phyloP scores from a whole-genome alignment of 2,797 vertebrate genomes.

The Coluber constrictor region DNA sequence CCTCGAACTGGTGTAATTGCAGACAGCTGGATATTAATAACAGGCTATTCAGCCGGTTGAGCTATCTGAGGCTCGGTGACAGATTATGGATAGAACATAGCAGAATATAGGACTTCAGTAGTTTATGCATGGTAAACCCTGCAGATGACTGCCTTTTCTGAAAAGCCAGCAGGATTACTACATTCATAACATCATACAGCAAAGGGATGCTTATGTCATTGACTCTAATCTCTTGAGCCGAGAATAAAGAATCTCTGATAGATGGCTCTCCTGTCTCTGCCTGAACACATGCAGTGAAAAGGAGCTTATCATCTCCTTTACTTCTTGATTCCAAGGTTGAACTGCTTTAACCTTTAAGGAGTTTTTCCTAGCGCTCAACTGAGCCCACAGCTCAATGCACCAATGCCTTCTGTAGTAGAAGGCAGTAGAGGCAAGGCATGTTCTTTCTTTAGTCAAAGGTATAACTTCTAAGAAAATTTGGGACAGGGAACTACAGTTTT shows the following conservation, averaged over 20 bases:
- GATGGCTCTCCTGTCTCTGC: not conserved
- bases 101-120: not conserved
- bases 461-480: not conserved
- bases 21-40: no score
- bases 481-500: not conserved
- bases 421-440: not conserved
- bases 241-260: not conserved
- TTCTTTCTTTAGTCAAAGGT: not conserved
- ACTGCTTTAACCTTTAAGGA: not conserved
- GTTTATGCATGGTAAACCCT: not conserved
- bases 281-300: not conserved
- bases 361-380: not conserved
- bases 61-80: no score
- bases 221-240: not conserved
- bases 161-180: not conserved
- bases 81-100: not conserved
- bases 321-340: not conserved
- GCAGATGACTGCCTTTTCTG: not conserved
- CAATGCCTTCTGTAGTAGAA: not conserved
- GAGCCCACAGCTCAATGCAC: not conserved
- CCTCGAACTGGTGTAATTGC: no score
- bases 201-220: not conserved
- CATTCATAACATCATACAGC: not conserved
- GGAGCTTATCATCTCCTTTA: not conserved
- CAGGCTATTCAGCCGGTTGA: no score